Percentiles rank a stretch among this genome's conserved stretches.
Evolutionary conservation across 2,113 vertebrate genomes (phyloP).

Genomic region (Philantomba maxwellii): DNA sequence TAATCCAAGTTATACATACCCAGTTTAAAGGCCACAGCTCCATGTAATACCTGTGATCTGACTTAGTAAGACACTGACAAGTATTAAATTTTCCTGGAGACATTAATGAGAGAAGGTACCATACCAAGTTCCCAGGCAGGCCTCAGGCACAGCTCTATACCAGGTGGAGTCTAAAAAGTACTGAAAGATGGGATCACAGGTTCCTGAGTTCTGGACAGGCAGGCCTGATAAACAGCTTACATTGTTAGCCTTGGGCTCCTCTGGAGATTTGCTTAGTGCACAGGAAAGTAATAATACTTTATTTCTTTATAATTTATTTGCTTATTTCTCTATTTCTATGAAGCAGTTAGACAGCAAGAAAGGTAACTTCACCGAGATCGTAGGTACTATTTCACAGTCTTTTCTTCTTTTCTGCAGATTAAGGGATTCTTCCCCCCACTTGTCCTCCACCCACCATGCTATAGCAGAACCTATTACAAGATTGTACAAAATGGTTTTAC

Average conservation of each 20-base stretch:
- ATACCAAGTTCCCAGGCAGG: neutral
- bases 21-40: neutral
- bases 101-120: neutral
- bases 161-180: neutral
- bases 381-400: neutral
- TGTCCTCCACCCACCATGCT: neutral
- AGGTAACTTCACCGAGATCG: neutral
- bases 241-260: neutral
- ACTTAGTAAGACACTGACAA: neutral
- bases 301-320: neutral
- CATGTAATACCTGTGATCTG: neutral
- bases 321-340: neutral
- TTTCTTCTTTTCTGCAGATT: neutral
- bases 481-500: neutral
- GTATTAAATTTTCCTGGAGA: neutral
- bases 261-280: neutral
- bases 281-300: neutral
- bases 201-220: neutral
- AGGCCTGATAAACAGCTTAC: neutral
- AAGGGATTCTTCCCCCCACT: rapidly evolving
- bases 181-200: neutral
- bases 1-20: neutral
- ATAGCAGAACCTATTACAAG: neutral
- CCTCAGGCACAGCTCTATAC: neutral
- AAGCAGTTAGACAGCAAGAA: neutral